Evolutionary conservation across 1,140 invertebrate genomes (phyloP), one percentile per base, ranked within the genome.

Genomic region (Drosophila virilis): DNA sequence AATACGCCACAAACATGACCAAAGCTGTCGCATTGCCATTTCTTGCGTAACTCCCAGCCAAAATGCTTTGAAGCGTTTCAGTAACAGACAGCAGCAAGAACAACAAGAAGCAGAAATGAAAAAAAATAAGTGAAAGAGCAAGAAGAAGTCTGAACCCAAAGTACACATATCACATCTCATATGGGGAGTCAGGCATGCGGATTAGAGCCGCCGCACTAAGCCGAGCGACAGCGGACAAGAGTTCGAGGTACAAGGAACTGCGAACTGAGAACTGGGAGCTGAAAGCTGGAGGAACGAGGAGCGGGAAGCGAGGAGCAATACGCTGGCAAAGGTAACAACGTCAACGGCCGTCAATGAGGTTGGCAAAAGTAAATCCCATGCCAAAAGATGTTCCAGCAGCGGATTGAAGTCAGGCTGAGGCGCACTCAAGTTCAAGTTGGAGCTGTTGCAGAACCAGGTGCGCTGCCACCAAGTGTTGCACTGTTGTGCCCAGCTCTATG

Each of bases 181-280:
- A 33, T 48, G 59, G 68, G 35, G 45, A 68, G 57, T 62, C 67
- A 62, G 60, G 51, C 48, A 55, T 38, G 50, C 59, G 59, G 70
- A 73, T 73, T 67, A 67, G 64, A 68, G 69, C 38, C 32, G 70
- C 15, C 37, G 38, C 72, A 50, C 33, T 61, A 72, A 72, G 69
- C 69, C 37, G 52, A 28, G 50, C 38, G 38, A 50, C 43, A 61
- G 55, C 37, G 37, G 4, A 8, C 51, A 43, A 55, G 52, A 51
- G 32, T 12, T 15, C 12, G 10, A 12, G 28, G 9, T 13, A 7
- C n/a, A 7, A 22, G 32, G 37, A 43, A 12, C 22, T 35, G 42
- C 15, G 37, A 42, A 42, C 45, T 22, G 17, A 13, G 42, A 7
- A 38, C 52, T 15, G 35, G 32, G 33, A 35, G 2, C 32, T 51